Evolutionary conservation across 2,888 invertebrate species (phyloP).

Genomic region (Metellina segmentata): DNA sequence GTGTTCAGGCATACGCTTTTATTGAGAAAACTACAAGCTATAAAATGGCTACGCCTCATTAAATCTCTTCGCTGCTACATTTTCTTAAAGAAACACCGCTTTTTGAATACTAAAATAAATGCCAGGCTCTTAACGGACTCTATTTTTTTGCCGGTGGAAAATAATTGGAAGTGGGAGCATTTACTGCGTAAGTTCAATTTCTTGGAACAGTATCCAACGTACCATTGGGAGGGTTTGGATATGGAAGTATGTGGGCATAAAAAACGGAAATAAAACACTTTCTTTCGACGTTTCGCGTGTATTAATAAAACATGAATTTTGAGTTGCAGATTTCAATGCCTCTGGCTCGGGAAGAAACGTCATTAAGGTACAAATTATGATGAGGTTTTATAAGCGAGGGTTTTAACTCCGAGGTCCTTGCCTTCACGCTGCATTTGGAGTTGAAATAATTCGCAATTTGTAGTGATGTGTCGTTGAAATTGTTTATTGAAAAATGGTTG

Average conservation of each 20-base stretch:
- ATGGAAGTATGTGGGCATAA: background rate
- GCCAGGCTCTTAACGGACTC: background rate
- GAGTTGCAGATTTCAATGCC: no score
- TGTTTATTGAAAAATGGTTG: no score
- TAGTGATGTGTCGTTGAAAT: no score
- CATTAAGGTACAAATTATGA: no score
- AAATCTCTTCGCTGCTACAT: background rate
- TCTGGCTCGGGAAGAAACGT: no score
- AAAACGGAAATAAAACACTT: background rate
- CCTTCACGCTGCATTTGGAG: no score
- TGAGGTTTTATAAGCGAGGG: no score
- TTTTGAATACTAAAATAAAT: background rate
- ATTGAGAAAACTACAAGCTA: conserved; percentile 5
- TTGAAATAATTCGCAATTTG: no score
- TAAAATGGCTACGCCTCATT: conserved; percentile 17
- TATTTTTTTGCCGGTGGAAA: background rate
- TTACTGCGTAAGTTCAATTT: conserved; percentile 8
- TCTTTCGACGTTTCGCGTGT: background rate
- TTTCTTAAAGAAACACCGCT: conserved; percentile 13
- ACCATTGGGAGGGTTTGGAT: background rate
- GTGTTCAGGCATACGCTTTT: background rate
- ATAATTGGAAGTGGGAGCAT: background rate
- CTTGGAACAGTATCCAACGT: background rate
- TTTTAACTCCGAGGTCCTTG: no score
- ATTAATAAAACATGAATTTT: background rate